Percentiles rank a stretch among this genome's conserved stretches.
These are phyloP conservation scores for Toxotes chatareus DNA, from an alignment of 2,113 vertebrate species.

Conservation along the genomic window DNA sequence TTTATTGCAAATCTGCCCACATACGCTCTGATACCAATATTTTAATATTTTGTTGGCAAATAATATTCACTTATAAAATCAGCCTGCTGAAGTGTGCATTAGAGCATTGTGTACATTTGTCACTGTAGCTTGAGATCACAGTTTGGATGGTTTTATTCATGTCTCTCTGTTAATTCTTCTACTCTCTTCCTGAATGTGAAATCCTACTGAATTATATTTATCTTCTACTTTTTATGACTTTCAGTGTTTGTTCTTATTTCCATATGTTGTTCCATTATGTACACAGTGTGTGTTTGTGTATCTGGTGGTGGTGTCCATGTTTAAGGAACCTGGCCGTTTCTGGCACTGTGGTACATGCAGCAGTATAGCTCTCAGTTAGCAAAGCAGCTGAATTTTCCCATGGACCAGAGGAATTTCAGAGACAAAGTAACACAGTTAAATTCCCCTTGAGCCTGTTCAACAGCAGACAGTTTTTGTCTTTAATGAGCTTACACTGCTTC, in stretches of 20 bases:
- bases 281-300: neutral
- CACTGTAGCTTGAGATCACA: neutral
- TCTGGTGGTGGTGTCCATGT: conserved; percentile 1
- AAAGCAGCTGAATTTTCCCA: conserved; percentile 58
- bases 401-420: conserved; percentile 57
- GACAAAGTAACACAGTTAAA: conserved; percentile 79
- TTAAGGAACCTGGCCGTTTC: neutral
- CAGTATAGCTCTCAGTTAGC: conserved; percentile 10
- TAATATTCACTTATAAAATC: neutral
- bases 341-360: conserved; percentile 10
- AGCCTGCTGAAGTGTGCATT: neutral
- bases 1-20: neutral
- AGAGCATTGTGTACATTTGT: neutral
- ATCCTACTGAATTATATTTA: conserved; percentile 6
- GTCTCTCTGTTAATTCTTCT: neutral
- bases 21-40: neutral
- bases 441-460: conserved; percentile 79
- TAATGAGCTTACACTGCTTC: conserved; percentile 83
- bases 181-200: conserved; percentile 6
- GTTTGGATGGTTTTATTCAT: neutral
- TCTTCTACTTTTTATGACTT: neutral
- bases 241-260: neutral
- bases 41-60: neutral
- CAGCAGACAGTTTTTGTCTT: conserved; percentile 79
- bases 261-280: neutral